These are phyloP conservation scores for Ptychoptera contaminata DNA, from an alignment of 2,888 invertebrate genomes.

Conservation along the genomic window DNA sequence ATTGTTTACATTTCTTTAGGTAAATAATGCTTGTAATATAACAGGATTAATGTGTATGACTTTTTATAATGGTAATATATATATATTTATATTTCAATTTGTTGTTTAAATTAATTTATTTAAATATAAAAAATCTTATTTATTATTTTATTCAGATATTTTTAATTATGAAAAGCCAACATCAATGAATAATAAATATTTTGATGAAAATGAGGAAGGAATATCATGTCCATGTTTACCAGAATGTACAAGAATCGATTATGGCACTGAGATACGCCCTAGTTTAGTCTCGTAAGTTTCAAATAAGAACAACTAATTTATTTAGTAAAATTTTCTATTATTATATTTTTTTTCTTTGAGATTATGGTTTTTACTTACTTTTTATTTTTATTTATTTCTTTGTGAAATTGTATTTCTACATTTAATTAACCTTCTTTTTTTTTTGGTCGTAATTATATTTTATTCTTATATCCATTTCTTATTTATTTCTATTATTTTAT, in stretches of 20 bases:
- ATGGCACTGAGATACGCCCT: constrained; percentile 10
- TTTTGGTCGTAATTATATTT: no score
- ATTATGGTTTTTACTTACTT: no score
- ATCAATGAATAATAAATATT: constrained; percentile 18
- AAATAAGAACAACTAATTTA: background rate
- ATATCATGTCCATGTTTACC: constrained; percentile 24
- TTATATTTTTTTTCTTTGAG: no score
- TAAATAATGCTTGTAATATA: constrained; percentile 11
- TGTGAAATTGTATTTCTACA: no score
- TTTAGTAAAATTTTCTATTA: background rate
- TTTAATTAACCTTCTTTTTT: background rate
- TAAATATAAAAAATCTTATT: background rate
- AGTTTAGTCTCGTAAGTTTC: constrained; percentile 3
- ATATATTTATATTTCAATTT: background rate
- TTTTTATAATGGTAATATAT: constrained; percentile 16
- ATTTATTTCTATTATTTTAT: no score
- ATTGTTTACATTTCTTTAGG: constrained; percentile 3
- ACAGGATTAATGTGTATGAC: constrained; percentile 20
- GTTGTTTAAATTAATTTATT: no score
- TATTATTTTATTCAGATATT: background rate
- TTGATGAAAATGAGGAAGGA: constrained; percentile 19
- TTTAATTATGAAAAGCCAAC: constrained; percentile 16
- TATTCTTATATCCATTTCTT: no score
- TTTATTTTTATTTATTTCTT: no score
- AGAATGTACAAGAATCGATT: constrained; percentile 20